phyloP scores from a whole-genome alignment of 2,888 invertebrate species.

The Sinotaia quadrata region DNA sequence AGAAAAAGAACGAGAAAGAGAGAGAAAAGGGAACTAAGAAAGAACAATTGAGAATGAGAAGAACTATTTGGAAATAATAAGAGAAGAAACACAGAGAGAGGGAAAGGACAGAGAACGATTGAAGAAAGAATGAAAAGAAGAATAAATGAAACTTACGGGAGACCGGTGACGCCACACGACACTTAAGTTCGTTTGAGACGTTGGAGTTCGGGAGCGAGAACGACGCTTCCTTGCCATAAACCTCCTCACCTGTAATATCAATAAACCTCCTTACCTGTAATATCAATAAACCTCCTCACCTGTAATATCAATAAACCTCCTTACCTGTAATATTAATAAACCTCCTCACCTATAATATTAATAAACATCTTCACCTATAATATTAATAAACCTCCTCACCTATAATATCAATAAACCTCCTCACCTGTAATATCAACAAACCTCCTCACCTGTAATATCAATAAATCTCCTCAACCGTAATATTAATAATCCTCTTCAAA shows the following conservation, averaged over 20 bases:
- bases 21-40: neutral
- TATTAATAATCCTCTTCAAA: too few relatives aligned
- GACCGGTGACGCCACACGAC: neutral
- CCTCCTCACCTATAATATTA: constrained; percentile 8
- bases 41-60: constrained; percentile 2
- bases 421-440: too few relatives aligned
- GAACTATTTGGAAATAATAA: neutral
- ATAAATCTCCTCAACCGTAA: too few relatives aligned
- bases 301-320: too few relatives aligned
- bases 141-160: neutral
- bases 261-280: too few relatives aligned
- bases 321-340: too few relatives aligned
- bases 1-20: constrained; percentile 4
- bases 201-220: neutral
- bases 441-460: too few relatives aligned
- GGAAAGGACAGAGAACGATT: constrained; percentile 13
- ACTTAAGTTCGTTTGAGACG: neutral
- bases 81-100: constrained; percentile 4
- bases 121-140: constrained; percentile 13
- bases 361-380: too few relatives aligned
- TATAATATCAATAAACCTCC: too few relatives aligned
- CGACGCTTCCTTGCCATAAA: neutral
- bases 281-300: constrained; percentile 8
- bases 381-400: constrained; percentile 6
- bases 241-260: constrained; percentile 6